These are phyloP conservation scores for Caradrina kadenii DNA, from an alignment of 2,888 invertebrate species.

Conservation along the genomic window DNA sequence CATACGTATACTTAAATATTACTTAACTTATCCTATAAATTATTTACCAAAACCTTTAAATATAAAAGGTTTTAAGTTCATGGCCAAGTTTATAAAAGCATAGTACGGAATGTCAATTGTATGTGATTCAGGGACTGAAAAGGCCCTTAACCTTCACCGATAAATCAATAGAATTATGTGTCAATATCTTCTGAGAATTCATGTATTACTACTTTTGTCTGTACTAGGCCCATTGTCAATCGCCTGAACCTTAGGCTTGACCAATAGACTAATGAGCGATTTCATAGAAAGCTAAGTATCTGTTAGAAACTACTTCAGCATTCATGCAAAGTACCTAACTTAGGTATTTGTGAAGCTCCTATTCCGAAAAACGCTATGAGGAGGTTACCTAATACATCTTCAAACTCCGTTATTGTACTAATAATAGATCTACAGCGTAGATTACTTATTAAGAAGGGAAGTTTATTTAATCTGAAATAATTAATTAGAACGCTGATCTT, in stretches of 20 bases:
- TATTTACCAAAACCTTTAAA: conserved; percentile 6
- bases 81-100: background rate
- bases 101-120: background rate
- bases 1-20: background rate
- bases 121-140: background rate
- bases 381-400: conserved; percentile 11
- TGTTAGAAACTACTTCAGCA: conserved; percentile 10
- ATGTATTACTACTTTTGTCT: background rate
- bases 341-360: background rate
- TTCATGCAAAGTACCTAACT: background rate
- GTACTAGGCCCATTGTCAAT: background rate
- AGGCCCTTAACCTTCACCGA: background rate
- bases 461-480: conserved; percentile 51
- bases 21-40: conserved; percentile 1
- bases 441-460: conserved; percentile 46
- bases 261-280: conserved; percentile 23
- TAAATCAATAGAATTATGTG: background rate
- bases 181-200: background rate
- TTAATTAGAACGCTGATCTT: conserved; percentile 50
- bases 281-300: conserved; percentile 17
- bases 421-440: conserved; percentile 21
- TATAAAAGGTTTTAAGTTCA: conserved; percentile 8
- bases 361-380: background rate
- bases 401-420: conserved; percentile 37
- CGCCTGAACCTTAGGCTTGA: conserved; percentile 17